Base-by-base conservation (phyloP, 1,140 invertebrate genomes). In the Metaphire vulgaris region DNA sequence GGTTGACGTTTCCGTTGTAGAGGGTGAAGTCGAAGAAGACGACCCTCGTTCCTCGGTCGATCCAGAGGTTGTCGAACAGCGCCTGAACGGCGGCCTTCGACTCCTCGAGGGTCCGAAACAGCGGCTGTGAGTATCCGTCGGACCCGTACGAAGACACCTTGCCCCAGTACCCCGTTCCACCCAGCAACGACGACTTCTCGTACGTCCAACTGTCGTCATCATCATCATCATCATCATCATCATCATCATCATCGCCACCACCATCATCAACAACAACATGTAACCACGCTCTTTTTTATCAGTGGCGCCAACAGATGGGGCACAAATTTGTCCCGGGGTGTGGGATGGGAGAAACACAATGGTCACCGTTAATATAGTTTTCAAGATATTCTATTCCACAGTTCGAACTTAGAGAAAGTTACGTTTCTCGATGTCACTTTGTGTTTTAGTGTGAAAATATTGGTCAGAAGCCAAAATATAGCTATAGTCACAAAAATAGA, bases 11-110 rank as follows among this genome's bases (percentile, higher is more conserved):
- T 2, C 89, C 89, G 84, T 92, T 92, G 84, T 92, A 92, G 29
- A 91, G 86, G 0, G 90, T 90, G 79, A 92, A 92, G 83, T 92
- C 91, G 1, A 92, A 81, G 80, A 92, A 91, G 28, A 92, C 83
- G 1, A 87, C 90, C 81, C 92, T 82, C 0, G 92, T 92, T 26
- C 88, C 90, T 78, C 90, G 79, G 28, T 87, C 86, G 64, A 92
- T 89, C 91, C 91, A 92, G 1, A 89, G 81, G 76, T 89, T 89
- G 30, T 89, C 79, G 80, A 89, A 88, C 31, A 92, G 83, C 26
- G 87, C 78, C 16, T 85, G 79, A n/a, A 92, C 85, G 28, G 87
- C 83, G 1, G 80, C 79, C 33, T 74, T 64, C 0, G 88, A 87
- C 32, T 83, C 79, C 2, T 82, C 83, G 76, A 85, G 84, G 33